Evolutionary conservation across 2,797 vertebrate genomes (phyloP).

Genomic region (Gorsachius magnificus): DNA sequence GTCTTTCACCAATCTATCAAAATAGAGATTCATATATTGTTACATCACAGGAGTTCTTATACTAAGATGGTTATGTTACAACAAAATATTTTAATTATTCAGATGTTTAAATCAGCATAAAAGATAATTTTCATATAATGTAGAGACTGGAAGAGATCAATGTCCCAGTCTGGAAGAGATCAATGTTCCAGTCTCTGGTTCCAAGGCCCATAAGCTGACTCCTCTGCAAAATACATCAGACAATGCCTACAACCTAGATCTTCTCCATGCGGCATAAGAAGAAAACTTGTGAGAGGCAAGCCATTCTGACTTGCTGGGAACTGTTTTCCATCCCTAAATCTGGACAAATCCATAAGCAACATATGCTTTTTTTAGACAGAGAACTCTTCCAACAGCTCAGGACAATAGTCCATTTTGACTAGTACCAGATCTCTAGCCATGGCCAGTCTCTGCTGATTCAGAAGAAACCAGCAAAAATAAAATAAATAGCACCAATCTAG

Average conservation of each 20-base stretch:
- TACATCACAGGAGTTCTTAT: neutral
- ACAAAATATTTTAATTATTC: neutral
- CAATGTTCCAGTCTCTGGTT: neutral
- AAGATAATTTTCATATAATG: neutral
- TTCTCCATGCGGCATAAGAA: neutral
- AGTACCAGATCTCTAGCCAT: neutral
- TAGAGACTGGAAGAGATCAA: neutral
- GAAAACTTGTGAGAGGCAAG: neutral
- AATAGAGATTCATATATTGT: neutral
- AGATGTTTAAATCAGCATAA: neutral
- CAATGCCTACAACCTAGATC: neutral
- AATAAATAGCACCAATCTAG: neutral
- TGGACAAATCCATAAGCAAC: neutral
- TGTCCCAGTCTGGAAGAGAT: neutral
- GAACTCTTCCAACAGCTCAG: neutral
- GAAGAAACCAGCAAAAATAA: rapidly evolving
- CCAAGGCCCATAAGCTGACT: neutral
- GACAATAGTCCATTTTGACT: neutral
- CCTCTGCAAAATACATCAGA: neutral
- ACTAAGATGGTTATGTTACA: neutral
- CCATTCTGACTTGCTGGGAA: neutral
- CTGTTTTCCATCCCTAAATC: neutral
- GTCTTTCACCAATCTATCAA: neutral
- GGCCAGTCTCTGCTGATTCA: neutral
- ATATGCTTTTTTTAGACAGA: neutral